Percentiles rank a stretch among this genome's conserved stretches.
phyloP scores from a whole-genome alignment of 1,140 invertebrate genomes.

The Nymphalis io region DNA sequence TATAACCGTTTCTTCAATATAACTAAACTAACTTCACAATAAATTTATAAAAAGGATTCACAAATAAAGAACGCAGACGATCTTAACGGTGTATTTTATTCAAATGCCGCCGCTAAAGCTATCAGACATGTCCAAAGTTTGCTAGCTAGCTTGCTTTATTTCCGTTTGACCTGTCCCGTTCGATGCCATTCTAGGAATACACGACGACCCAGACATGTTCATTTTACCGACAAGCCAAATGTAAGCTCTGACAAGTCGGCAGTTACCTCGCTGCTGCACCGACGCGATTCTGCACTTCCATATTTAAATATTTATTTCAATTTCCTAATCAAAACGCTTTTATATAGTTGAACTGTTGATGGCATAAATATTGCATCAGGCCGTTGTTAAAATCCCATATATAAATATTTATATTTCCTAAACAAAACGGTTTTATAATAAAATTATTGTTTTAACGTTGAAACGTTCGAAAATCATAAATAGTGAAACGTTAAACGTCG shows the following conservation, averaged over 20 bases:
- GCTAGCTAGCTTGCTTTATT: conserved; percentile 74
- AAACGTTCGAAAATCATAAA: too few species aligned
- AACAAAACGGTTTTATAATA: neutral
- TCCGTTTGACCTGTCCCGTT: conserved; percentile 76
- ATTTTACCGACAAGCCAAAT: conserved; percentile 70
- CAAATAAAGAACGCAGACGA: conserved; percentile 8
- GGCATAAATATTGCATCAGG: too few species aligned
- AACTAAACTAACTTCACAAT: too few species aligned
- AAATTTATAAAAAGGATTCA: neutral
- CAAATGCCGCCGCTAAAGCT: conserved; percentile 61
- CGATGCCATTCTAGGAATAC: conserved; percentile 69
- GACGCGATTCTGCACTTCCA: conserved; percentile 72
- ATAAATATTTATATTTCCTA: conserved; percentile 67
- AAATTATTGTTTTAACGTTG: neutral
- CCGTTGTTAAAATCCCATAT: conserved; percentile 46
- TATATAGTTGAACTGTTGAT: neutral
- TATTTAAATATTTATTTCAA: conserved; percentile 71
- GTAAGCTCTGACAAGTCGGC: conserved; percentile 65
- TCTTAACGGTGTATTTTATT: conserved; percentile 59
- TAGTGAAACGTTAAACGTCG: too few species aligned
- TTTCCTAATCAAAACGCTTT: conserved; percentile 21
- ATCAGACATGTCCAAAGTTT: conserved; percentile 74
- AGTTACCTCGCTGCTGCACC: conserved; percentile 54
- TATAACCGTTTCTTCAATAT: too few species aligned
- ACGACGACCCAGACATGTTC: conserved; percentile 68